These are phyloP conservation scores for Xestia xanthographa DNA, from an alignment of 2,888 invertebrate species.

Conservation along the genomic window DNA sequence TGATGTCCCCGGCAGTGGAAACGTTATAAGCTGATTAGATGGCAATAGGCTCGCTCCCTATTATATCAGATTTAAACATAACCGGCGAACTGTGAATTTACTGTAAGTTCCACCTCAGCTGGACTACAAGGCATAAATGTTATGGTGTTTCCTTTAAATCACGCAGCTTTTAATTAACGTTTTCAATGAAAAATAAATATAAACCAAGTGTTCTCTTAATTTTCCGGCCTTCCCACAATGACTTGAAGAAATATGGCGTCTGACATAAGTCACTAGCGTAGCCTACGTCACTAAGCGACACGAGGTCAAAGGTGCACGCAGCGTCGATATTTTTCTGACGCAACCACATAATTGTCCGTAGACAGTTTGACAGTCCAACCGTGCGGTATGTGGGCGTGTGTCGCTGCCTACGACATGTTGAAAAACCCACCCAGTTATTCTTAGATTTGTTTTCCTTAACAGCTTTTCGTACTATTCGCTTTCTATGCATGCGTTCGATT, in stretches of 20 bases:
- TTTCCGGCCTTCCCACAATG: constrained; percentile 6
- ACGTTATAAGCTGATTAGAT: too few relatives aligned
- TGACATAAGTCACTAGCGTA: constrained; percentile 24
- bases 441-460: constrained; percentile 24
- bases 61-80: too few relatives aligned
- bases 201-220: background rate
- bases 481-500: constrained; percentile 1
- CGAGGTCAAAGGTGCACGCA: constrained; percentile 69
- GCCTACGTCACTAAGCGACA: constrained; percentile 63
- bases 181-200: background rate
- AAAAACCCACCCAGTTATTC: constrained; percentile 40
- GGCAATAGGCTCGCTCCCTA: too few relatives aligned
- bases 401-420: constrained; percentile 58
- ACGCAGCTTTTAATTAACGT: background rate
- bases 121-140: too few relatives aligned
- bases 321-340: constrained; percentile 73
- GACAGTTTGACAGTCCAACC: constrained; percentile 73
- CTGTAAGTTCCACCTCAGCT: too few relatives aligned
- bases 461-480: constrained; percentile 13
- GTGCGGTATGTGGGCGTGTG: constrained; percentile 62
- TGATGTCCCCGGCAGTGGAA: too few relatives aligned
- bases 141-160: too few relatives aligned
- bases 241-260: constrained; percentile 30
- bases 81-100: too few relatives aligned
- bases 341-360: constrained; percentile 71